Conservation (phyloP, 2,113 vertebrate species). For the Turnix velox region DNA sequence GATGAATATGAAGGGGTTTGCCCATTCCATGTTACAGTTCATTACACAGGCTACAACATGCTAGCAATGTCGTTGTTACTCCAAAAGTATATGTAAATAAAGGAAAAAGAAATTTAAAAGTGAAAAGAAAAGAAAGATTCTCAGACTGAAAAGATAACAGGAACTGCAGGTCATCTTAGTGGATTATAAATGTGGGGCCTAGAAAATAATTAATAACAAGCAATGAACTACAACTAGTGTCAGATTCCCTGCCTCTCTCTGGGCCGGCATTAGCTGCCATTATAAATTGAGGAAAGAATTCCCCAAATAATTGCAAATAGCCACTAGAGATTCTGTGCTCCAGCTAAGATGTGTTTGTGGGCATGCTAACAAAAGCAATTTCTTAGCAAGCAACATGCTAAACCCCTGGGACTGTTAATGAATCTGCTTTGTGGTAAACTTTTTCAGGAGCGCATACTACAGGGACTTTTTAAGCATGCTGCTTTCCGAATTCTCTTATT, state of each 20-base stretch:
- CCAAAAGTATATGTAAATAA: background rate
- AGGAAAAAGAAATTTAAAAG: background rate
- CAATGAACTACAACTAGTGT: conserved; percentile 46
- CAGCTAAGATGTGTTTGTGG: conserved; percentile 65
- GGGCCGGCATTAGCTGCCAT: conserved; percentile 55
- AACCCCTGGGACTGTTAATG: conserved; percentile 65
- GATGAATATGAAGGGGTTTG: background rate
- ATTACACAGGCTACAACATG: background rate
- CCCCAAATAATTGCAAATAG: conserved; percentile 70
- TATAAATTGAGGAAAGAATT: conserved; percentile 71
- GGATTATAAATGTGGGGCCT: background rate
- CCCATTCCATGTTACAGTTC: background rate
- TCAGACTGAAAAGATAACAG: background rate
- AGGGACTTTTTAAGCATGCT: conserved; percentile 30
- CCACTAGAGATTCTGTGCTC: conserved; percentile 63
- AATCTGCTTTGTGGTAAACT: conserved; percentile 71
- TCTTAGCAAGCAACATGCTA: conserved; percentile 64
- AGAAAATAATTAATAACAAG: conserved; percentile 30
- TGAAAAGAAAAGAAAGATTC: background rate
- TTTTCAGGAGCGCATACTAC: conserved; percentile 51
- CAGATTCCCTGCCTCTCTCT: conserved; percentile 42
- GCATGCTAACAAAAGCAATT: conserved; percentile 73
- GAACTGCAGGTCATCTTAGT: background rate
- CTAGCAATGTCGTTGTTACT: background rate
- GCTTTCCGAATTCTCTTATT: conserved; percentile 6